Percentiles rank a stretch among this genome's conserved stretches.
These are phyloP conservation scores for Genyomyrus donnyi DNA, from an alignment of 2,113 vertebrate genomes.

Conservation along the genomic window DNA sequence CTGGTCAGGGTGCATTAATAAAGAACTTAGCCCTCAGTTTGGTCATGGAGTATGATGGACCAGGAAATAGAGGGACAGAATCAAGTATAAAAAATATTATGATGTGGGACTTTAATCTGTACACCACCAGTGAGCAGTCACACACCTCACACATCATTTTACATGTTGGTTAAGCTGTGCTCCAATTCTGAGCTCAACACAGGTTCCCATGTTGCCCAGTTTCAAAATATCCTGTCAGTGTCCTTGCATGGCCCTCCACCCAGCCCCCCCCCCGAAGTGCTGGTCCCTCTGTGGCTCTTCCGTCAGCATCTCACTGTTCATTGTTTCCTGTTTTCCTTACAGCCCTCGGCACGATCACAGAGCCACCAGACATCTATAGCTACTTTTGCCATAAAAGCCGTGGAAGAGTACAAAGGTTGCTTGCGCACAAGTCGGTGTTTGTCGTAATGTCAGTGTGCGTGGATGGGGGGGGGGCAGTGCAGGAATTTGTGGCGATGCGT, in stretches of 20 bases:
- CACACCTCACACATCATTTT: too few relatives aligned
- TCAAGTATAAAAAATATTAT: not conserved
- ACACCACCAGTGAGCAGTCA: not conserved
- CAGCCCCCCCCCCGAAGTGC: not conserved
- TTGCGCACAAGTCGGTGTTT: not conserved
- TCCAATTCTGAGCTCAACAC: not conserved
- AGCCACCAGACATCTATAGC: not conserved
- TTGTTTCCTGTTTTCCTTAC: constrained; percentile 24
- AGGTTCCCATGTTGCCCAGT: not conserved
- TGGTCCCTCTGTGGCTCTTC: not conserved
- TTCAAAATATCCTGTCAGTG: constrained; percentile 22
- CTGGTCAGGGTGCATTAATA: not conserved
- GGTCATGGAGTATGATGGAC: not conserved
- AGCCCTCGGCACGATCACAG: not conserved
- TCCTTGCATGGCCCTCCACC: constrained; percentile 12
- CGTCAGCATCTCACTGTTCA: constrained; percentile 16
- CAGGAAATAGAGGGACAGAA: not conserved
- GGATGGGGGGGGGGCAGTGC: not conserved
- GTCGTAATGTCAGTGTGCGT: not conserved
- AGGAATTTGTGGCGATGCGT: not conserved
- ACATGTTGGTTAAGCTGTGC: too few relatives aligned
- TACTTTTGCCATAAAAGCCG: not conserved
- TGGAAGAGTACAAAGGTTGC: not conserved
- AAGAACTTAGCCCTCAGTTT: not conserved
- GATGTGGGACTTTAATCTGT: not conserved